Conservation (phyloP, 2,797 vertebrate genomes). For the Orientallactaga sibirica region DNA sequence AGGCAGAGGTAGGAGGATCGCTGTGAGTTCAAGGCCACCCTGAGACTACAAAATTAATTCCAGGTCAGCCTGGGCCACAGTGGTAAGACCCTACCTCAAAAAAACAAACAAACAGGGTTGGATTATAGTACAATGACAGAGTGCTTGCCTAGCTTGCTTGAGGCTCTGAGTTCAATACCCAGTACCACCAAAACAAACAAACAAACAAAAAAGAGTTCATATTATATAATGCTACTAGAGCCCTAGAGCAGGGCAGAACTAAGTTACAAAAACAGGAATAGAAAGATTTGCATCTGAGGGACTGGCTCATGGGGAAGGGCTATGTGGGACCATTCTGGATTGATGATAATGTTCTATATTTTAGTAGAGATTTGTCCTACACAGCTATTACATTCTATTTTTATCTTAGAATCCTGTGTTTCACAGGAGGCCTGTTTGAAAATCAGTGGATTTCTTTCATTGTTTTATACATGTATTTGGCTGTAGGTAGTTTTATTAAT, state of each 20-base stretch:
- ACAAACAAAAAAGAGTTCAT: not conserved
- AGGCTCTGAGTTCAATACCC: no score
- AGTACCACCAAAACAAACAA: no score
- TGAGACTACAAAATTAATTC: no score
- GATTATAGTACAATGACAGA: no score
- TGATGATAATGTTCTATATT: not conserved
- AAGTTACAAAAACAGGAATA: conserved; percentile 35
- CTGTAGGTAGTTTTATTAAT: conserved; percentile 43
- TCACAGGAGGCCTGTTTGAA: conserved; percentile 29
- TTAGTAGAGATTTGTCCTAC: not conserved
- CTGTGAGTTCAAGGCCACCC: no score
- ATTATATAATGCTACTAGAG: conserved; percentile 27
- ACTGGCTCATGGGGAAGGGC: not conserved
- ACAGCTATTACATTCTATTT: not conserved
- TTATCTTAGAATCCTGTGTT: conserved; percentile 41
- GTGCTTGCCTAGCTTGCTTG: no score
- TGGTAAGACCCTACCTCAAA: no score
- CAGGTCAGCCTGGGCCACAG: no score
- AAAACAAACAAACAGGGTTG: no score
- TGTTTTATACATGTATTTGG: conserved; percentile 44
- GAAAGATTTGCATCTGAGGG: not conserved
- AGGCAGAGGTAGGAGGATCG: no score
- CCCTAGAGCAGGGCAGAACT: not conserved
- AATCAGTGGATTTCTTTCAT: conserved; percentile 30
- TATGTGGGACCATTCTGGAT: not conserved